phyloP scores from a whole-genome alignment of 2,888 invertebrate species.

The Spicauda simplicius region DNA sequence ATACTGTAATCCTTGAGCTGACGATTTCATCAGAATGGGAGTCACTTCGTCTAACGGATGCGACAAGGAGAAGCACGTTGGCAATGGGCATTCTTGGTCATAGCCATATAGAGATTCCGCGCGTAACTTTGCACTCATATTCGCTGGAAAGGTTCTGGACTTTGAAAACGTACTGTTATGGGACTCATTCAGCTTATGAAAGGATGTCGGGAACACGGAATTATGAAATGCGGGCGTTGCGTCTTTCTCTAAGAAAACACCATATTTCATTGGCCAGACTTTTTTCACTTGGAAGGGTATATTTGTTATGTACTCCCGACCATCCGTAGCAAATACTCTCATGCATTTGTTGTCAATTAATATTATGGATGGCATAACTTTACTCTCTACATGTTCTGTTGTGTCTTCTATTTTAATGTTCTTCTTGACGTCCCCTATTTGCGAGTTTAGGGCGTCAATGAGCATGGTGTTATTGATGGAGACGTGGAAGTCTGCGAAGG shows the following conservation, averaged over 20 bases:
- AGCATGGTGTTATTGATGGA: slow-evolving; percentile 83
- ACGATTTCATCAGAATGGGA: slow-evolving; percentile 90
- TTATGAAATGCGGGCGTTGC: slow-evolving; percentile 66
- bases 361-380: slow-evolving; percentile 87
- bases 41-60: slow-evolving; percentile 97
- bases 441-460: slow-evolving; percentile 78
- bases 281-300: slow-evolving; percentile 92
- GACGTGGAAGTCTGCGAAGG: slow-evolving; percentile 87
- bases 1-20: slow-evolving; percentile 83
- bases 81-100: slow-evolving; percentile 85
- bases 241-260: slow-evolving; percentile 92
- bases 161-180: slow-evolving; percentile 67
- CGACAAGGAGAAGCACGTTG: slow-evolving; percentile 93
- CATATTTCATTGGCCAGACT: slow-evolving; percentile 94
- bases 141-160: slow-evolving; percentile 60
- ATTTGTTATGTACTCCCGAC: slow-evolving; percentile 92
- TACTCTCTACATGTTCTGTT: slow-evolving; percentile 78
- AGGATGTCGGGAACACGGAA: slow-evolving; percentile 64
- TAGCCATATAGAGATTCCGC: slow-evolving; percentile 68
- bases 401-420: slow-evolving; percentile 79
- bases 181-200: slow-evolving; percentile 70
- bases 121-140: slow-evolving; percentile 70
- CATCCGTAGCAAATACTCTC: slow-evolving; percentile 91
- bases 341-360: slow-evolving; percentile 91
- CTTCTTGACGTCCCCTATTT: slow-evolving; percentile 77